A percentile compares a stretch with the other conserved stretches of the same genome.
Conservation (phyloP, 1,140 invertebrate species). For the Drosophila suzukii region DNA sequence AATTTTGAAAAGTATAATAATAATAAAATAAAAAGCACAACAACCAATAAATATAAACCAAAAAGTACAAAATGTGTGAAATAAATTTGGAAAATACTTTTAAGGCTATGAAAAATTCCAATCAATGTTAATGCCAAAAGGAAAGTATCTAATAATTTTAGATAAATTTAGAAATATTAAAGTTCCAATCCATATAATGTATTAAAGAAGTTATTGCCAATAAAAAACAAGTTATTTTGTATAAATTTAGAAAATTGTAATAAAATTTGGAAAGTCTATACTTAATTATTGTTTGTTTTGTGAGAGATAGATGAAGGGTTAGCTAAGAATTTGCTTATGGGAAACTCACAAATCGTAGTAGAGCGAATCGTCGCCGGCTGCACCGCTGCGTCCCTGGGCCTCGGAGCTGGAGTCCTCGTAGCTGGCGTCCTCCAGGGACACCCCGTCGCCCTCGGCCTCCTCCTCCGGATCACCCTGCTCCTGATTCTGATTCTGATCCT, state of each 20-base stretch:
- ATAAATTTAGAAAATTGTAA: slow-evolving; percentile 29
- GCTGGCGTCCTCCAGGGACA: slow-evolving; percentile 61
- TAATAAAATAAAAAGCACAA: slow-evolving; percentile 3
- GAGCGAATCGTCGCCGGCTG: slow-evolving; percentile 66
- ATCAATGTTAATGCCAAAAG: slow-evolving; percentile 47
- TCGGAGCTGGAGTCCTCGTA: slow-evolving; percentile 62
- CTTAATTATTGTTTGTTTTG: slow-evolving; percentile 22
- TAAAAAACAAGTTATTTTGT: slow-evolving; percentile 33
- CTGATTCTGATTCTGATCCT: slow-evolving; percentile 29
- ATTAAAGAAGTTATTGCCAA: slow-evolving; percentile 34
- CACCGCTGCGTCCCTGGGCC: slow-evolving; percentile 49
- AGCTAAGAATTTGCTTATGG: slow-evolving; percentile 36
- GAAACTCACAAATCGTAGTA: slow-evolving; percentile 84
- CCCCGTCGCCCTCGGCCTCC: slow-evolving; percentile 21
- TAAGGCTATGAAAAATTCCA: slow-evolving; percentile 6
- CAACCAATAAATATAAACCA: slow-evolving; percentile 43
- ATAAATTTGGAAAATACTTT: slow-evolving; percentile 37
- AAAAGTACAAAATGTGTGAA: slow-evolving; percentile 72
- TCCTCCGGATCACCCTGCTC: slow-evolving; percentile 37
- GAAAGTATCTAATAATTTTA: slow-evolving; percentile 7
- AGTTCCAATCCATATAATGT: slow-evolving; percentile 21
- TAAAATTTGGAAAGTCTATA: slow-evolving; percentile 37
- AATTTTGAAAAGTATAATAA: slow-evolving; percentile 50
- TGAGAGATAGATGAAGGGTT: slow-evolving; percentile 53
- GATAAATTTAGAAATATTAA: slow-evolving; percentile 24